Conservation (phyloP, 2,113 vertebrate species). For the Ochotona princeps region DNA sequence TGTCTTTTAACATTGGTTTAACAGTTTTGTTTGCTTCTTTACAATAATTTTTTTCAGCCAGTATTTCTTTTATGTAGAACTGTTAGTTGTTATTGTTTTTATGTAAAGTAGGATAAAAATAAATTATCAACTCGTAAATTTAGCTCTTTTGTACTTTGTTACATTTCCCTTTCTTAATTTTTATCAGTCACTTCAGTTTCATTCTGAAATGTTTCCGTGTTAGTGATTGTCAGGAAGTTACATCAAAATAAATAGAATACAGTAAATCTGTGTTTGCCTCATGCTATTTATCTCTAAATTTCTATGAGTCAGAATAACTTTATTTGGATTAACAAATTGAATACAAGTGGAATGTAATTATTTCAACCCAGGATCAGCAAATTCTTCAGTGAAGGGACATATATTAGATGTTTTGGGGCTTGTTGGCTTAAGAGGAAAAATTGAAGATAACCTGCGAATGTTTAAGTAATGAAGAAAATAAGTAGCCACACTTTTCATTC, state of each 20-base stretch:
- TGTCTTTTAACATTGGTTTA: not conserved
- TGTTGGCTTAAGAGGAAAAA: not conserved
- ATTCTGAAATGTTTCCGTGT: not conserved
- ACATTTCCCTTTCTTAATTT: slow-evolving; percentile 14
- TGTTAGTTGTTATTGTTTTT: not conserved
- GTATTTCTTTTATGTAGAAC: slow-evolving; percentile 15
- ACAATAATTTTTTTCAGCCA: not conserved
- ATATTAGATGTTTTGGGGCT: not conserved
- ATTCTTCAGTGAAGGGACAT: not conserved
- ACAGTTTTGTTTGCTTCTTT: not conserved
- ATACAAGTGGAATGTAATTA: not conserved
- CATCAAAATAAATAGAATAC: slow-evolving; percentile 24
- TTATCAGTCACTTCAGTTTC: not conserved
- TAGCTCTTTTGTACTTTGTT: slow-evolving; percentile 23
- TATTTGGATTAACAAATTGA: not conserved
- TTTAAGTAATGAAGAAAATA: not conserved
- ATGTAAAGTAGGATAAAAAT: not conserved
- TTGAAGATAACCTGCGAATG: not conserved
- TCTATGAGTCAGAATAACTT: not conserved
- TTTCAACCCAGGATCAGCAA: not conserved
- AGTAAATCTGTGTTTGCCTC: not conserved
- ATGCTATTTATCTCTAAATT: not conserved
- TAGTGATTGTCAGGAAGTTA: slow-evolving; percentile 3
- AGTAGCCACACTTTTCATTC: not conserved
- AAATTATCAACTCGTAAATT: not conserved